Base-by-base conservation (phyloP, 1,140 invertebrate genomes). In the Megathymus violae region DNA sequence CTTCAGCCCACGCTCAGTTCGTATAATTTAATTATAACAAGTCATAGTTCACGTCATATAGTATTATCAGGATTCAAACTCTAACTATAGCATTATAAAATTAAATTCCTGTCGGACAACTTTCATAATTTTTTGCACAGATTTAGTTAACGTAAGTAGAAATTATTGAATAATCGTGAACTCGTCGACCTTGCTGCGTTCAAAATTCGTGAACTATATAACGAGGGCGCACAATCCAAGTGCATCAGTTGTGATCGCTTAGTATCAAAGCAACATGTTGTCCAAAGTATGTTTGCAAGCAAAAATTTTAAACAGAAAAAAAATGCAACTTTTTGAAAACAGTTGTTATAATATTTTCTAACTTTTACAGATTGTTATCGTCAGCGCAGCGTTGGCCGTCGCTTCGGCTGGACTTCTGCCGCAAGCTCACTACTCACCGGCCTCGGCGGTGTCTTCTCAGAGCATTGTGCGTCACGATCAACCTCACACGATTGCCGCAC, bases 401-500 rank as follows among this genome's bases (percentile, higher is more conserved):
- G 73, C 77, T 34, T 58, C 77, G 40, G 82, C 82, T 47, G 82
- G 82, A 19, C 71, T 87, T 44, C 70, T 87, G 40, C 71, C 84
- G 17, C 71, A 73, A 48, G 71, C 74, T 0, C 74, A 78, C 56
- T 78, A 78, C 56, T 69, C 74, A 40, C 48, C 71, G 1, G 78
- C 78, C 13, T 61, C 67, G 1, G 79, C 74, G 4, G 79, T 78
- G 7, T 81, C 76, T 25, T 82, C 80, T 0, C 76, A 79, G 58
- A 78, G 70, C 69, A 80, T 82, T 56, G 74, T 79, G 16, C 78
- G 80, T 43, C 82, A 85, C 51, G 77, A 81, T 41, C 60, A 80
- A 64, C 69, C 52, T 5, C 94, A 94, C 0, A 93, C 95, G 4
- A 92, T 92, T 5, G 25, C 47, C 5, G 7, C 27, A 31, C 27